Percentiles rank a stretch among this genome's conserved stretches.
These are phyloP conservation scores for Disparrhopalites patrizii DNA, from an alignment of 2,888 invertebrate species.

Conservation along the genomic window DNA sequence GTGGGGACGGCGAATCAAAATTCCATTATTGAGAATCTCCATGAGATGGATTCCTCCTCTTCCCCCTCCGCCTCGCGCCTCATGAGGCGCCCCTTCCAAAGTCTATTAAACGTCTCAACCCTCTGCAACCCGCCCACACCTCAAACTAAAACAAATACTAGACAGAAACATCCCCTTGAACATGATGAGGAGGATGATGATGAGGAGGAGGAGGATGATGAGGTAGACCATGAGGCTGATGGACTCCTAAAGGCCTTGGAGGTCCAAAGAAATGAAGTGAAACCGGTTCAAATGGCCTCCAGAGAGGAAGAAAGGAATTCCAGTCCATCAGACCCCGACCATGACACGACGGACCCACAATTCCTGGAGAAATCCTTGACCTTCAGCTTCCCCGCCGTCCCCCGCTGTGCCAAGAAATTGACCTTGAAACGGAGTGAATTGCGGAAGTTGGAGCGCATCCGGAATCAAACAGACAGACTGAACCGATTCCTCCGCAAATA, in stretches of 20 bases:
- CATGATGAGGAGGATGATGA: not conserved
- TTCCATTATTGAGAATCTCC: constrained; percentile 8
- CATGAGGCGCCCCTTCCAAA: constrained; percentile 19
- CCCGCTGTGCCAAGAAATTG: constrained; percentile 42
- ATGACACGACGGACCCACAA: constrained; percentile 46
- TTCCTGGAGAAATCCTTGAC: constrained; percentile 37
- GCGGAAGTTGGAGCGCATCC: constrained; percentile 43
- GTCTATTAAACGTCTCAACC: constrained; percentile 17
- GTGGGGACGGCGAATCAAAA: constrained; percentile 17
- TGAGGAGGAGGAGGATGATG: constrained; percentile 2
- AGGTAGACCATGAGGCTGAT: not conserved
- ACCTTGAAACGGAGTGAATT: constrained; percentile 46
- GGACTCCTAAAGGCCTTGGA: no score
- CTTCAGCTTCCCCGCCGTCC: constrained; percentile 31
- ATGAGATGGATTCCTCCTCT: constrained; percentile 3
- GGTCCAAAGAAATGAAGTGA: no score
- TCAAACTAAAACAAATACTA: not conserved
- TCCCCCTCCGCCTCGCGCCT: no score
- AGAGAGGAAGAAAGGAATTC: not conserved
- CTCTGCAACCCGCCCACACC: constrained; percentile 19
- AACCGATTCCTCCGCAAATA: constrained; percentile 46
- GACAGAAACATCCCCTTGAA: not conserved
- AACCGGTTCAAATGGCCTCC: no score
- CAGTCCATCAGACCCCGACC: constrained; percentile 3
- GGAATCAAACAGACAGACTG: constrained; percentile 43